phyloP scores from a whole-genome alignment of 2,797 vertebrate species.

The Mastacembelus armatus region DNA sequence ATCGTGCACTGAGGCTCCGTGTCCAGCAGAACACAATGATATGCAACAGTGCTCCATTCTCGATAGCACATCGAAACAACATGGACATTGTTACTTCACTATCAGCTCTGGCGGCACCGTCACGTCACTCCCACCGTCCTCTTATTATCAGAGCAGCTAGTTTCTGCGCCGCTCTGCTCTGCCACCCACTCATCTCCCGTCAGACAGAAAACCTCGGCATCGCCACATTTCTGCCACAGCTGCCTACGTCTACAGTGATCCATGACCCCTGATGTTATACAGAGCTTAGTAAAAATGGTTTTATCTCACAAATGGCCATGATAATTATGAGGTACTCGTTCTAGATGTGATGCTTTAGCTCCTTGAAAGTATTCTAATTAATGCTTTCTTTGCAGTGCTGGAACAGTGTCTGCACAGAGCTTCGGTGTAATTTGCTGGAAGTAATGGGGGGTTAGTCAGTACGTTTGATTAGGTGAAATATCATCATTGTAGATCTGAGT shows the following conservation, averaged over 20 bases:
- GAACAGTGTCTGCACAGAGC: neutral
- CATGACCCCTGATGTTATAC: slow-evolving; percentile 21
- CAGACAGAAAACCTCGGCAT: slow-evolving; percentile 7
- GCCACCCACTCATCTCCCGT: slow-evolving; percentile 47
- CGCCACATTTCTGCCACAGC: slow-evolving; percentile 29
- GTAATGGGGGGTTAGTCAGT: neutral
- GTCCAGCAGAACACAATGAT: neutral
- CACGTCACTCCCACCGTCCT: slow-evolving; percentile 9
- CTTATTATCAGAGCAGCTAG: slow-evolving; percentile 21
- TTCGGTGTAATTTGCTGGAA: neutral
- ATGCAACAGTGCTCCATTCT: neutral
- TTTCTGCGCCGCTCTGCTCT: slow-evolving; percentile 17
- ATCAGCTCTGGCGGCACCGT: neutral
- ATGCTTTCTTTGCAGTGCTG: neutral
- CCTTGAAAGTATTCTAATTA: neutral
- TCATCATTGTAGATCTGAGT: too few species aligned
- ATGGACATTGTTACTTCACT: slow-evolving; percentile 3
- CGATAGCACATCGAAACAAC: neutral
- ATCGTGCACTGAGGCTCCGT: neutral
- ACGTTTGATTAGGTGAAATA: neutral
- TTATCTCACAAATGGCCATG: slow-evolving; percentile 20
- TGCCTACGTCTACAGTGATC: slow-evolving; percentile 4
- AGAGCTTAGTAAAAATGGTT: slow-evolving; percentile 8
- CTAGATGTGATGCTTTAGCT: neutral
- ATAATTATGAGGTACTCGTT: neutral